Conservation (phyloP, 2,113 vertebrate genomes). For the Colistium nudipinnis region DNA sequence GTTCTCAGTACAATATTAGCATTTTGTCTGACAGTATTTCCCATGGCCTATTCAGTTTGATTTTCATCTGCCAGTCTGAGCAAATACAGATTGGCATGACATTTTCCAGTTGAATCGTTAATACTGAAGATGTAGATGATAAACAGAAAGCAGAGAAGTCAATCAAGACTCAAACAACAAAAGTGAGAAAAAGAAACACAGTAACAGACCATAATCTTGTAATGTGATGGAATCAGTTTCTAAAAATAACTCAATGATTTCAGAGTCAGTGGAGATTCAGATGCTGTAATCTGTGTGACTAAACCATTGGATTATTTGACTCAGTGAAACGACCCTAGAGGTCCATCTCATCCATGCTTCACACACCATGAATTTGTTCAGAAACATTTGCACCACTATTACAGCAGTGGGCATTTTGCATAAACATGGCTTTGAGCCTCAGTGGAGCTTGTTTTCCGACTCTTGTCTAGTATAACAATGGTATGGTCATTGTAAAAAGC, state of each 20-base stretch:
- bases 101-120: background rate
- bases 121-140: background rate
- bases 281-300: conserved; percentile 5
- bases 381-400: conserved; percentile 3
- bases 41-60: background rate
- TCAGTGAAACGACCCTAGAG: background rate
- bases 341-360: conserved; percentile 1
- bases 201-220: conserved; percentile 20
- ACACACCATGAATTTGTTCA: background rate
- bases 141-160: background rate
- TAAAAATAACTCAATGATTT: background rate
- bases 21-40: background rate
- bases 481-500: background rate
- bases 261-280: conserved; percentile 14
- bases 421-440: conserved; percentile 8
- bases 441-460: conserved; percentile 13
- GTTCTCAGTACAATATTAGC: no score
- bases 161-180: background rate
- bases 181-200: background rate
- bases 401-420: background rate
- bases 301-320: conserved; percentile 10
- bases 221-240: background rate
- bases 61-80: background rate
- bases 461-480: no score
- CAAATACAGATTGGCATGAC: background rate